phyloP scores from a whole-genome alignment of 2,113 vertebrate species.

The Oncorhynchus tshawytscha region DNA sequence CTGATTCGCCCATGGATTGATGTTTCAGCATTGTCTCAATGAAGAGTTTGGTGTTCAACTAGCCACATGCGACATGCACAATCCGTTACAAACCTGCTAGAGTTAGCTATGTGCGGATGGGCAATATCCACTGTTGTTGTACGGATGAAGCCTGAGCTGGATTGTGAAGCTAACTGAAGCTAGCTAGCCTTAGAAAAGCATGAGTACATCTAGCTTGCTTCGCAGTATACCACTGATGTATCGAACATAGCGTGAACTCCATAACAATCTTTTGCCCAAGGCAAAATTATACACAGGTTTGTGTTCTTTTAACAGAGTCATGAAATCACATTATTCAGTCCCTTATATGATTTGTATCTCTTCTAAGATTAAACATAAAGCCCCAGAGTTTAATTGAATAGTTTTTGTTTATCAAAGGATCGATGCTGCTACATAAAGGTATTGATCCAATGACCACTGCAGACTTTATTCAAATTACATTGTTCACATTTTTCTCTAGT shows the following conservation, averaged over 20 bases:
- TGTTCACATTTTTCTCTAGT: not conserved
- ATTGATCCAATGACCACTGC: not conserved
- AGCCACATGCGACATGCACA: no score
- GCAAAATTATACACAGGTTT: not conserved
- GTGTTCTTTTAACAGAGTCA: not conserved
- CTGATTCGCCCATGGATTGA: no score
- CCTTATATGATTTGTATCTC: not conserved
- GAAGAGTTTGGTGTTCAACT: no score
- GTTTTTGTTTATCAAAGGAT: not conserved
- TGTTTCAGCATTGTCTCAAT: no score
- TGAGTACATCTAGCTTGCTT: no score
- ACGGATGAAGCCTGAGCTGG: no score
- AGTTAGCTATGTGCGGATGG: no score
- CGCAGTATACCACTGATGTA: not conserved
- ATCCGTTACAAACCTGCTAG: no score
- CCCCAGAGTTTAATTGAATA: not conserved
- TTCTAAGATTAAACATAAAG: not conserved
- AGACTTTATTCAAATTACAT: not conserved
- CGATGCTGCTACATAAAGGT: not conserved
- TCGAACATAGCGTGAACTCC: not conserved
- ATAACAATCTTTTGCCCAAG: not conserved
- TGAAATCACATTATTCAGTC: not conserved
- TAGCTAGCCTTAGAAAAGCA: no score
- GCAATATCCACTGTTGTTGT: no score
- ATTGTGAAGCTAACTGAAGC: no score